Evolutionary conservation across 2,888 invertebrate genomes (phyloP), one percentile per base, ranked within the genome.

Genomic region (Perizoma affinitatum): DNA sequence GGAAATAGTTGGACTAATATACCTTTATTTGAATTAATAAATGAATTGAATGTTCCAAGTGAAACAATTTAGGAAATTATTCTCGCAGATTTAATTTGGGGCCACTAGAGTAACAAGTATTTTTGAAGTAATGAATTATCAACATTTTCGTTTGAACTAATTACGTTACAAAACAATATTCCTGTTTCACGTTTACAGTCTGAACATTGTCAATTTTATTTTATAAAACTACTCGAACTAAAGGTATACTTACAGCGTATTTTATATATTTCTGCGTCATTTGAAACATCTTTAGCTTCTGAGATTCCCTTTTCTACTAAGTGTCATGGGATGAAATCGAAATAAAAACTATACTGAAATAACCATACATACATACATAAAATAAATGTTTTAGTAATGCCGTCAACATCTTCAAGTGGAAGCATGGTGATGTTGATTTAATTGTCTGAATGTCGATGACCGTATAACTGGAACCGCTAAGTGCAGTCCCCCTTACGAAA

Each of bases 361-460:
- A n/a, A n/a, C n/a, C 6, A 6, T 36, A 36, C 6, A n/a, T 36
- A 38, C 38, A 38, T 38, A 7, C 6, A 54, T 42, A 5, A 5
- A 45, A 50, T 50, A 52, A 48, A 49, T 45, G 41, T 46, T 50
- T 54, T 46, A 7, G 50, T 51, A 45, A 38, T 55, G 49, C 42
- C 45, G 52, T 57, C 10, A 46, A 60, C 42, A 59, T 68, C 57
- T 58, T 66, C 56, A 71, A 64, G 61, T 70, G 69, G 67, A 67
- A 54, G 41, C 38, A 38, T 1, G 7, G 38, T 7, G 38, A 38
- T 80, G 79, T 79, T 77, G 78, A 83, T 86, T 83, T 84, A 86
- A 86, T 88, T 87, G 84, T 83, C 82, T 74, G 72, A 63, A 78
- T 80, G 88, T 87, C 88, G 86, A 85, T 88, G 88, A 88, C 88